Conservation (phyloP, 2,888 invertebrate species). For the Eristalis intricaria region DNA sequence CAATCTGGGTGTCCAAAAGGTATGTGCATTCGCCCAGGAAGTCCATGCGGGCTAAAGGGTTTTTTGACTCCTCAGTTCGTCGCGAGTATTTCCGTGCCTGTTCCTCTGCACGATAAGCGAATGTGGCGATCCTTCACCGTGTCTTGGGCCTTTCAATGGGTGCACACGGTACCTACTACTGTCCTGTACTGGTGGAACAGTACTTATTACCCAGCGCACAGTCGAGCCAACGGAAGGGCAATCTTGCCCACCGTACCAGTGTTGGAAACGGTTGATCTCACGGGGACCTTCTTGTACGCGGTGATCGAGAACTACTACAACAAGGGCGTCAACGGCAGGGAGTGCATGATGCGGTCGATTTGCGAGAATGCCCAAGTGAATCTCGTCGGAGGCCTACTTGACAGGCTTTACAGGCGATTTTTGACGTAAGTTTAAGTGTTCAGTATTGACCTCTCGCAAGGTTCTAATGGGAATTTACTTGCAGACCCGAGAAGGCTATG, state of each 20-base stretch:
- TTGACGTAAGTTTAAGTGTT: constrained; percentile 39
- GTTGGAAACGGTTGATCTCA: constrained; percentile 17
- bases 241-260: neutral
- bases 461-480: neutral
- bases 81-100: constrained; percentile 18
- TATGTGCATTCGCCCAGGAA: neutral
- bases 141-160: constrained; percentile 41
- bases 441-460: too few species aligned
- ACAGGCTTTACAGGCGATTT: constrained; percentile 36
- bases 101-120: constrained; percentile 32
- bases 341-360: constrained; percentile 44
- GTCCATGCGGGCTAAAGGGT: neutral
- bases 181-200: constrained; percentile 41
- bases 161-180: constrained; percentile 22
- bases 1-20: constrained; percentile 5
- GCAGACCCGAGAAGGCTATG: constrained; percentile 50
- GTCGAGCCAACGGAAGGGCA: neutral
- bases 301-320: constrained; percentile 42
- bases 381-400: constrained; percentile 32
- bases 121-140: constrained; percentile 31
- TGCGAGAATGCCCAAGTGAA: constrained; percentile 46
- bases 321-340: constrained; percentile 39
- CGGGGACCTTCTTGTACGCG: constrained; percentile 38
- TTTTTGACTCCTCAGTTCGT: neutral
- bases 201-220: constrained; percentile 25